Base-by-base conservation (phyloP, 2,113 vertebrate species). In the Prionailurus viverrinus region DNA sequence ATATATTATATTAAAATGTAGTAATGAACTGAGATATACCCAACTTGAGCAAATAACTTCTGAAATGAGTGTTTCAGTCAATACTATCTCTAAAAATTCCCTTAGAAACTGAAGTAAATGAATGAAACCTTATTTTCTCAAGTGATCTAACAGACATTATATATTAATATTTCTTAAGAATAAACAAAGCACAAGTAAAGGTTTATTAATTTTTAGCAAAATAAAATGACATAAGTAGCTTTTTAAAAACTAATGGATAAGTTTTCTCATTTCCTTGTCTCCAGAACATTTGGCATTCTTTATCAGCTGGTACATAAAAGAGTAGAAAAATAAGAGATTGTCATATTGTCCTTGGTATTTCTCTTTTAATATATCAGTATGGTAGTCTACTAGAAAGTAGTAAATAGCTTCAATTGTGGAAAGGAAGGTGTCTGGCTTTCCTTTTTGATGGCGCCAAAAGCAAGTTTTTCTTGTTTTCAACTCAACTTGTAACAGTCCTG, bases 361-460 rank as follows among this genome's bases (percentile, higher is more conserved):
- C 87, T 99, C 98, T 95, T 98, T 98, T 96, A 99, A 98, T 97
- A 99, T 94, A 29, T 99, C 99, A 95, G 98, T 98, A 27, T 99
- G 99, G 94, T 99, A 99, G 97, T 99, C 99, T 92, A 99, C 99
- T 88, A 99, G 97, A 95, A 99, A 99, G 98, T 99, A 99, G 98
- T 99, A 99, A 98, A 99, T 99, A 4, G 99, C 99, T 98, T 99
- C 99, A 66, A 99, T 99, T 14, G 99, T 99, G 55, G 99, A 99
- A 58, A 99, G 99, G 98, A 99, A 99, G 0, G 99, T 99, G 97
- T 99, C 99, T 45, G 99, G 99, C 96, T 99, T 99, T 95, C 99
- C 99, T 98, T 99, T 99, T 97, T 99, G 99, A 98, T 99, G 99
- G 90, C 99, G 99, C 99, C 99, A 99, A 98, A 99, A 99, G 98